Conservation (phyloP, 2,888 invertebrate genomes). For the Archips crataeganus region DNA sequence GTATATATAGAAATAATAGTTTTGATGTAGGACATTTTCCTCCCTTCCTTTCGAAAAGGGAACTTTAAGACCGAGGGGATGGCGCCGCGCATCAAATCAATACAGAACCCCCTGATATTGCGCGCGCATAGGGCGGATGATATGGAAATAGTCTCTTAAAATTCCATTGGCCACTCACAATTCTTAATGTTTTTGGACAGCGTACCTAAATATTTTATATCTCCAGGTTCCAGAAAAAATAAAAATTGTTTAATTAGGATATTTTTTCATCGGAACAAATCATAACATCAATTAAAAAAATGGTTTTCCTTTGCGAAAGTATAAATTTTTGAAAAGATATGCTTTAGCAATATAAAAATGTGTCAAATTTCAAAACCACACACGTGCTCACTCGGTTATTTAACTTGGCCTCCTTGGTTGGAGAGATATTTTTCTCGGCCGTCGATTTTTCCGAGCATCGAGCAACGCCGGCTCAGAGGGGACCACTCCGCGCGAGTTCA, state of each 20-base stretch:
- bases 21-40: constrained; percentile 58
- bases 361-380: background rate
- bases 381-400: background rate
- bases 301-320: too few species aligned
- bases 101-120: constrained; percentile 67
- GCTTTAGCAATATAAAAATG: too few species aligned
- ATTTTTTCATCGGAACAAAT: background rate
- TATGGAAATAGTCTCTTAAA: constrained; percentile 36
- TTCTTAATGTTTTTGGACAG: background rate
- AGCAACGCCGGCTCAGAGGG: constrained; percentile 67
- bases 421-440: constrained; percentile 44
- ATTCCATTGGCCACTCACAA: background rate
- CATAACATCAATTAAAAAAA: too few species aligned
- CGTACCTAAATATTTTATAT: background rate
- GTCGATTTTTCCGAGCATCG: constrained; percentile 67
- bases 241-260: background rate
- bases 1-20: constrained; percentile 49
- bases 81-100: constrained; percentile 72
- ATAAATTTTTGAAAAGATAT: too few species aligned
- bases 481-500: constrained; percentile 74
- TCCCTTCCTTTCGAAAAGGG: constrained; percentile 58
- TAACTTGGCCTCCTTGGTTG: background rate
- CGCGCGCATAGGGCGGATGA: constrained; percentile 67
- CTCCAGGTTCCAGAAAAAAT: background rate
- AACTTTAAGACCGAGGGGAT: constrained; percentile 61